Base-by-base conservation (phyloP, 2,888 invertebrate genomes). In the Drosophila macrothrix region DNA sequence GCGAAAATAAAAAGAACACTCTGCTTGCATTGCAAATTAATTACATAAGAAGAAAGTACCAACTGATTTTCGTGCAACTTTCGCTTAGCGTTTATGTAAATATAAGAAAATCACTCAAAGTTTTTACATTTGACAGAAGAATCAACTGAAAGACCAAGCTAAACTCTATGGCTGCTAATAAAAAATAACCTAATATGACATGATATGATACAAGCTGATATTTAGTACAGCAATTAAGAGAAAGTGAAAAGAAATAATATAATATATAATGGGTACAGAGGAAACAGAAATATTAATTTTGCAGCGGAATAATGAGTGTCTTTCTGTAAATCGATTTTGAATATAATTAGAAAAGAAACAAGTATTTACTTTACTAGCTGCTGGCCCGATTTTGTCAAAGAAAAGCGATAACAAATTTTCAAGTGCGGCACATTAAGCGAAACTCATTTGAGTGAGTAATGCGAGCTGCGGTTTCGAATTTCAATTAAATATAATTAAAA, bases 401-500 rank as follows among this genome's bases (percentile, higher is more conserved):
- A 33, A 9, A 22, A n/a, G 35, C 10, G n/a, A 33, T 19, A 22
- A n/a, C 19, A 65, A 43, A 33, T 49, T 55, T 73, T 43, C 22
- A 29, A 29, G 49, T 28, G 67, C 22, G 52, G 41, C 22, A 50
- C 61, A 55, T 67, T 63, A 25, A 66, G 37, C 52, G 35, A 67
- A 72, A 72, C 61, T 67, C 67, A 54, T 58, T 78, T 73, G 4
- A 19, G 39, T 35, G 22, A 41, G 56, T 46, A 52, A 66, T 73
- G 74, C 33, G 80, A 46, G 52, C 19, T 72, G 53, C 53, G 69
- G 80, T 65, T 76, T 90, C 79, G 74, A 74, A 82, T 89, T 90
- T 84, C 76, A 85, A 85, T 85, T 84, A 89, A 76, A 58, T 77
- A 71, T 70, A 84, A 80, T 82, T 82, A 79, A 82, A 79, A 65